phyloP scores from a whole-genome alignment of 2,888 invertebrate species.

The Phaonia tiefii region DNA sequence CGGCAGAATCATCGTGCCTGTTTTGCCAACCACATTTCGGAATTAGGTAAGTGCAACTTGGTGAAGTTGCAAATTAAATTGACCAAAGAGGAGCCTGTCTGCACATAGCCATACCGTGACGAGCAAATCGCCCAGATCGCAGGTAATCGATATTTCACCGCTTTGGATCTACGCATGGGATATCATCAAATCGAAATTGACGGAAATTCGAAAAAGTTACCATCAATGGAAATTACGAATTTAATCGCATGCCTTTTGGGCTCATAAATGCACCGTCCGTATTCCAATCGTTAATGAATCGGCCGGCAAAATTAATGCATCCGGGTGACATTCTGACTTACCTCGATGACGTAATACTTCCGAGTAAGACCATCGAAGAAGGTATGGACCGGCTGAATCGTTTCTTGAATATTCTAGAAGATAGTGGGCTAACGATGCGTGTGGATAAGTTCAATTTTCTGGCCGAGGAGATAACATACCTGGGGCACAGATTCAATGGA shows the following conservation, averaged over 20 bases:
- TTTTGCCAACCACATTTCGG: slow-evolving; percentile 44
- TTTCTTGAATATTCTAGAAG: slow-evolving; percentile 35
- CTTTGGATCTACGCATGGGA: slow-evolving; percentile 54
- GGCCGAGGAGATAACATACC: slow-evolving; percentile 36
- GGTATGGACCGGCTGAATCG: slow-evolving; percentile 51
- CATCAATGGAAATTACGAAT: slow-evolving; percentile 60
- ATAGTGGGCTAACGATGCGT: slow-evolving; percentile 54
- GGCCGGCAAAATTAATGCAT: slow-evolving; percentile 26
- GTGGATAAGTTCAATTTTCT: slow-evolving; percentile 64
- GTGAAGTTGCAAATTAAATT: slow-evolving; percentile 58
- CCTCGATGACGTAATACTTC: slow-evolving; percentile 51
- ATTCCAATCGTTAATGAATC: slow-evolving; percentile 61
- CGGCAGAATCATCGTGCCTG: slow-evolving; percentile 10
- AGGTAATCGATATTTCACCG: slow-evolving; percentile 52
- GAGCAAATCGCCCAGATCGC: slow-evolving; percentile 51
- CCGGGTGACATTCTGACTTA: slow-evolving; percentile 56
- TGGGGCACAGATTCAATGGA: slow-evolving; percentile 54
- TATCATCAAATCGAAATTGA: too few species aligned
- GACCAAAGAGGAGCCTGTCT: slow-evolving; percentile 37
- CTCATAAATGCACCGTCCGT: slow-evolving; percentile 60
- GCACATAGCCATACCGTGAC: slow-evolving; percentile 53
- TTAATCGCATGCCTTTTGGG: too few species aligned
- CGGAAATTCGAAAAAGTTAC: slow-evolving; percentile 59
- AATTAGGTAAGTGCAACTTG: slow-evolving; percentile 55
- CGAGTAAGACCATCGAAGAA: slow-evolving; percentile 51